phyloP scores from a whole-genome alignment of 1,140 invertebrate genomes.

The Drosophila nebulosa region DNA sequence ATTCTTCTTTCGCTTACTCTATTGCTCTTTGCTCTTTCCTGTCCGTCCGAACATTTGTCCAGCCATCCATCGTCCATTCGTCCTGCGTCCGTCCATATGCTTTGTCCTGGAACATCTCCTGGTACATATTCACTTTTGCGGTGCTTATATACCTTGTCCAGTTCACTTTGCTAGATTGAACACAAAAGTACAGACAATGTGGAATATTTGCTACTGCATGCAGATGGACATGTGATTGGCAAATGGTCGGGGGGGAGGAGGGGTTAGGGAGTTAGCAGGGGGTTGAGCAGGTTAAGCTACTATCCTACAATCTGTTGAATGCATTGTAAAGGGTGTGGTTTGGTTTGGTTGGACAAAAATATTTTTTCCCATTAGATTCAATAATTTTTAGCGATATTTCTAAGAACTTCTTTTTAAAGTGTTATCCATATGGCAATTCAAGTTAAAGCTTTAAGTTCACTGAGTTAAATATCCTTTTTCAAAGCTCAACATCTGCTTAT shows the following conservation, averaged over 20 bases:
- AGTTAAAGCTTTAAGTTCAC: not conserved
- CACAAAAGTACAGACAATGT: not conserved
- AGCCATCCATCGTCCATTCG: constrained; percentile 4
- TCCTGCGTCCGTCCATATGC: constrained; percentile 6
- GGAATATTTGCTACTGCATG: constrained; percentile 10
- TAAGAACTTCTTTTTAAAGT: no score
- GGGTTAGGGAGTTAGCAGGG: no score
- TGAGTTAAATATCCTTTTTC: not conserved
- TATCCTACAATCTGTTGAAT: constrained; percentile 6
- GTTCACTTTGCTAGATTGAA: constrained; percentile 43
- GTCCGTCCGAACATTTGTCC: not conserved
- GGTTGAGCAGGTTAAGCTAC: not conserved
- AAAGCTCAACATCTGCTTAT: not conserved
- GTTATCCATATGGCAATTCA: not conserved
- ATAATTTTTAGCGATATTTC: not conserved
- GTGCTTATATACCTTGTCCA: constrained; percentile 33
- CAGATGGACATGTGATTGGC: constrained; percentile 4
- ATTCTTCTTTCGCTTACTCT: constrained; percentile 62
- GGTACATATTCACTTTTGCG: constrained; percentile 33
- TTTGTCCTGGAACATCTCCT: constrained; percentile 15
- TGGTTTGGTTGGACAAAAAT: not conserved
- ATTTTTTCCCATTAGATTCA: not conserved
- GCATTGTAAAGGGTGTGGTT: not conserved
- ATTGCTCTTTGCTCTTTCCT: constrained; percentile 35
- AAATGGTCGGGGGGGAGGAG: not conserved